phyloP scores from a whole-genome alignment of 2,888 invertebrate genomes.

The Sphaeridia pumilis region DNA sequence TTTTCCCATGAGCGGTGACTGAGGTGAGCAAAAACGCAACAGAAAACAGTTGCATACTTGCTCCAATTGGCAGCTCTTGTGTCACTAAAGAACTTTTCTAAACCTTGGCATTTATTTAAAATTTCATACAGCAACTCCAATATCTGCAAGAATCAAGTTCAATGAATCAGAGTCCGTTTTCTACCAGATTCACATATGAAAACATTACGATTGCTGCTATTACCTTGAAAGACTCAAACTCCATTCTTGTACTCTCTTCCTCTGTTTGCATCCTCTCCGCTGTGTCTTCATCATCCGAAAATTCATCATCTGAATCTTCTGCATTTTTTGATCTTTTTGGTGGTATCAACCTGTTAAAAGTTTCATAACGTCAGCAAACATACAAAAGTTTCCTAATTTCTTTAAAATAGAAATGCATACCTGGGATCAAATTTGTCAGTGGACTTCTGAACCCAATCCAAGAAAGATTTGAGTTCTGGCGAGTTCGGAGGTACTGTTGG shows the following conservation, averaged over 20 bases:
- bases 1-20: conserved; percentile 1
- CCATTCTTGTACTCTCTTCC: not conserved
- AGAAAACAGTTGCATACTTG: conserved; percentile 8
- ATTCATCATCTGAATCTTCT: not conserved
- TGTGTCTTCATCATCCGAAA: conserved; percentile 5
- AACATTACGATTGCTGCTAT: not conserved
- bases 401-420: not conserved
- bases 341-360: not conserved
- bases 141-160: not conserved
- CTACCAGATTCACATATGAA: too few relatives aligned
- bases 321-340: not conserved
- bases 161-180: too few relatives aligned
- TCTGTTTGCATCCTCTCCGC: conserved; percentile 12
- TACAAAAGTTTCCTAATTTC: not conserved
- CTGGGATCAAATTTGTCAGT: conserved; percentile 7
- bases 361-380: too few relatives aligned
- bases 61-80: not conserved
- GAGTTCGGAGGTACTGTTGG: conserved; percentile 1
- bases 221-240: conserved; percentile 1
- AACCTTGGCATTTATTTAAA: conserved; percentile 7
- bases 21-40: conserved; percentile 5
- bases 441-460: conserved; percentile 7
- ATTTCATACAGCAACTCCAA: conserved; percentile 7
- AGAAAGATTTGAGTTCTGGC: conserved; percentile 7
- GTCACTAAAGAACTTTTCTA: conserved; percentile 9